Base-by-base conservation (phyloP, 2,113 vertebrate species). In the Vidua macroura region DNA sequence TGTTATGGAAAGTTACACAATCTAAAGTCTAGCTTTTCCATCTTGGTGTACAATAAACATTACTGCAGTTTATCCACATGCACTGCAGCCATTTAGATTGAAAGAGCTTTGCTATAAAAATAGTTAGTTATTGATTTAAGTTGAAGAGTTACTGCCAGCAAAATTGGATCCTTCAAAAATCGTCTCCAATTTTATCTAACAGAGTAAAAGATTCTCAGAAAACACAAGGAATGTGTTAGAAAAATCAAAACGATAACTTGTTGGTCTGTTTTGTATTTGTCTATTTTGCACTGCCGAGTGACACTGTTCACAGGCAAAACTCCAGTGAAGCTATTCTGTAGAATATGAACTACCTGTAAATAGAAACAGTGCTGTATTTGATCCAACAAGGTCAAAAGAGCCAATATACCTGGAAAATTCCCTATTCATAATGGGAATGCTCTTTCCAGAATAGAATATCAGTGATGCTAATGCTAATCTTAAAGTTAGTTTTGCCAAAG, bases 1-100 rank as follows among this genome's bases (percentile, higher is more conserved):
- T 92, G 75, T 83, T 93, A 81, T 69, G 87, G 92, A 90, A 97
- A 95, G 81, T 96, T 91, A 90, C 60, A 80, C 86, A 90, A 63
- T 83, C 84, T 86, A 10, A 91, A 72, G 69, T 78, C 75, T 83
- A 83, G 90, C 84, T 94, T 94, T 95, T 88, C 89, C 22, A 35
- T 88, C 84, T 63, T 66, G 35, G 37, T 93, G 43, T 78, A 88
- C 81, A 90, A 60, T 91, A 95, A 94, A 75, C 64, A 81, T 64
- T 60, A 52, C 79, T 86, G 60, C 55, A 94, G 72, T 64, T 92
- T 81, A 67, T 81, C 82, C 74, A 81, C 70, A 69, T 48, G 60
- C 31, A 72, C 41, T 68, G 46, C 73, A 95, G 64, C 58, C 53
- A 69, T 56, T 80, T 41, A 46, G 24, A 78, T 11, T 52, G 75